Base-by-base conservation (phyloP, 1,140 invertebrate species). In the Bicyclus anynana region DNA sequence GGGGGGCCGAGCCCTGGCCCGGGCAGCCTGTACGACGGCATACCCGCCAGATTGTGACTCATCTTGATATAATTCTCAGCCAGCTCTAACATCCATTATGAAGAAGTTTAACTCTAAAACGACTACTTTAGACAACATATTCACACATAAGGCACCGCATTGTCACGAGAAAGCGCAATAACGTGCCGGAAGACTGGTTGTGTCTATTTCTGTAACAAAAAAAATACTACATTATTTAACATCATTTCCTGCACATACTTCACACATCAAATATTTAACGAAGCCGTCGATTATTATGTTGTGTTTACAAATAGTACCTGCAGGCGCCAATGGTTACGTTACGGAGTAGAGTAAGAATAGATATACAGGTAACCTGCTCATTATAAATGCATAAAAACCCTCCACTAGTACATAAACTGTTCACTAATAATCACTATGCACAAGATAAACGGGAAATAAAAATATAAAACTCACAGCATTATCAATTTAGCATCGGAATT, bases 1-100 rank as follows among this genome's bases (percentile, higher is more conserved):
- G 91, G 90, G 62, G 92, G 90, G 42, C 91, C 91, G 53, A 92
- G 74, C 53, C 91, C 92, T 58, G 91, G 91, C 69, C 92, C 92
- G 72, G 92, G 92, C 77, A 93, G 86, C 83, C 92, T 90, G 84
- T 93, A 93, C 67, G 92, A 91, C 68, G 92, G 90, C 91, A 93
- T 92, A 77, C 91, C 91, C 66, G 87, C 89, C 89, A 92, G 80
- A 84, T 92, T 91, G 77, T 93, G 92, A 91, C 92, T 92, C 92
- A 93, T 93, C 74, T 63, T 87, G 75, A 53, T 63, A 70, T 65
- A 81, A 82, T 85, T 78, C 64, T 69, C 58, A 68, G 65, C 74
- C 77, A 72, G 71, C 68, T 86, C 76, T 79, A 62, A 78, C 66
- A 67, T 83, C 70, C 81, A 86, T 85, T 68, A 75, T 85, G 69